Evolutionary conservation across 92 coral and sea anemone genomes (phyloP).

Genomic region (Micromussa lordhowensis): DNA sequence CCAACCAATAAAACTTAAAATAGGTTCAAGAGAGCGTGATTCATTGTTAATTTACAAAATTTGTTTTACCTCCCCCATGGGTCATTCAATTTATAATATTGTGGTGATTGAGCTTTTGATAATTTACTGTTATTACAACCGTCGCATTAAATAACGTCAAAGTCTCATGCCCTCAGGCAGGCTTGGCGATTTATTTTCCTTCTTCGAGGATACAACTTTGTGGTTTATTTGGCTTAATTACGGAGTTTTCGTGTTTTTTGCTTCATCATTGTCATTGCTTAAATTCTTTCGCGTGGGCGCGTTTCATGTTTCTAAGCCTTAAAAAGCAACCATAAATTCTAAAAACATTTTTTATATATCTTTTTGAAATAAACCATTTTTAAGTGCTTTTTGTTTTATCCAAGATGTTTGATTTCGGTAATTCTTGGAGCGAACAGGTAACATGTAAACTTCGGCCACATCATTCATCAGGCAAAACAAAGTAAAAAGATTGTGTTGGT

Average conservation of each 20-base stretch:
- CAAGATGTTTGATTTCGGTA: background rate
- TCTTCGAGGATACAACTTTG: background rate
- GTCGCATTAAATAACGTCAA: background rate
- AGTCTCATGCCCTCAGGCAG: background rate
- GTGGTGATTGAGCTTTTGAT: background rate
- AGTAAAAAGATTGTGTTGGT: background rate
- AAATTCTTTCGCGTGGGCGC: background rate
- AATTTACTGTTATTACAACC: background rate
- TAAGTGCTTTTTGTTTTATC: background rate
- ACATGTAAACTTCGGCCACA: background rate
- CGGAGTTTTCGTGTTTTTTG: background rate
- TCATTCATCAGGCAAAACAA: background rate
- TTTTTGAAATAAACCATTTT: too few species aligned
- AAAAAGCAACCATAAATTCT: too few species aligned
- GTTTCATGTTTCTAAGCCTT: background rate
- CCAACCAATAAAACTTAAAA: background rate
- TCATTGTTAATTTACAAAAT: background rate
- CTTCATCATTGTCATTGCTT: background rate
- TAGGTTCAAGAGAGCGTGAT: background rate
- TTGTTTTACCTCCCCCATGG: background rate
- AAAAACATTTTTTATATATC: too few species aligned
- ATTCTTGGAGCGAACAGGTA: background rate
- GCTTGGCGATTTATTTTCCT: background rate
- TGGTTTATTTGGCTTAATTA: background rate
- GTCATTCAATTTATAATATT: background rate